Percentiles rank a stretch among this genome's conserved stretches.
Evolutionary conservation across 1,140 invertebrate genomes (phyloP).

Genomic region (Dufourea novaeangliae): DNA sequence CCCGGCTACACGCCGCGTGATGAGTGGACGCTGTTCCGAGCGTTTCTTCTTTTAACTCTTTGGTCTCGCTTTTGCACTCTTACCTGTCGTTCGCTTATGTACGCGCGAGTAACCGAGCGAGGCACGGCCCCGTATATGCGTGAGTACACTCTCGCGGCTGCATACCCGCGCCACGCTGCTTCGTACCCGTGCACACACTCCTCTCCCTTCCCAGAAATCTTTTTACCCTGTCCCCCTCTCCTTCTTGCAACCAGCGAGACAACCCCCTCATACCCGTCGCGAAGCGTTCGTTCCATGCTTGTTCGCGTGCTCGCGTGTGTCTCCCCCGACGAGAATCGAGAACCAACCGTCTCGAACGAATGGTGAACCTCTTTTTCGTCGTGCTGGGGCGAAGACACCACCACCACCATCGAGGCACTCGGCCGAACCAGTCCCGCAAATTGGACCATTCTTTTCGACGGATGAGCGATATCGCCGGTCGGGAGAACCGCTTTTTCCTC

Average conservation of each 20-base stretch:
- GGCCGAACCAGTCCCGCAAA: slow-evolving; percentile 21
- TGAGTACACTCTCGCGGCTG: slow-evolving; percentile 48
- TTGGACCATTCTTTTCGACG: slow-evolving; percentile 28
- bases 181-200: background rate
- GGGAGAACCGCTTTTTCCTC: slow-evolving; percentile 34
- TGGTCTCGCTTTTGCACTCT: slow-evolving; percentile 71
- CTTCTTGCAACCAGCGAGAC: slow-evolving; percentile 17
- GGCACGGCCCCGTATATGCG: slow-evolving; percentile 52
- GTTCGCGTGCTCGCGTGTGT: slow-evolving; percentile 47
- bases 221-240: slow-evolving; percentile 22
- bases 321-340: slow-evolving; percentile 1
- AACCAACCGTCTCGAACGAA: background rate
- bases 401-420: background rate
- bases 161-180: slow-evolving; percentile 17
- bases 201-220: slow-evolving; percentile 9
- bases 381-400: too few relatives aligned
- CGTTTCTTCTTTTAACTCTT: slow-evolving; percentile 78
- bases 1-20: slow-evolving; percentile 81
- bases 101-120: slow-evolving; percentile 30
- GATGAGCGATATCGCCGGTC: slow-evolving; percentile 19
- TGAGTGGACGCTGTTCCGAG: slow-evolving; percentile 80
- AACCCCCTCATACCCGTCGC: slow-evolving; percentile 30
- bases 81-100: slow-evolving; percentile 63
- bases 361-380: slow-evolving; percentile 12
- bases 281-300: slow-evolving; percentile 7